Evolutionary conservation across 2,797 vertebrate species (phyloP).

Genomic region (Tragelaphus oryx): DNA sequence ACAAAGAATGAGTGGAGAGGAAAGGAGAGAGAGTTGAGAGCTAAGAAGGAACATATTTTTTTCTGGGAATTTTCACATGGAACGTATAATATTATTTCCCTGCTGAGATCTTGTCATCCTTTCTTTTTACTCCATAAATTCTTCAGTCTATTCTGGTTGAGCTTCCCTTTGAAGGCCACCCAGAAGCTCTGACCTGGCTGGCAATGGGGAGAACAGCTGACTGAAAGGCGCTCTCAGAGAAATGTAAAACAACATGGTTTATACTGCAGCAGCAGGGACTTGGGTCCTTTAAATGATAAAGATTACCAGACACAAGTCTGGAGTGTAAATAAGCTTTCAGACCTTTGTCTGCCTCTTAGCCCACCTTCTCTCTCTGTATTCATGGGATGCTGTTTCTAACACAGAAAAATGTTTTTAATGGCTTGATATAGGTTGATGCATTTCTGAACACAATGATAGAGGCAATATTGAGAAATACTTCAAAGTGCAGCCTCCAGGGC

Average conservation of each 20-base stretch:
- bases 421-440: background rate
- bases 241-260: background rate
- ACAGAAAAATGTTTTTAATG: background rate
- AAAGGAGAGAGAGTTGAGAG: background rate
- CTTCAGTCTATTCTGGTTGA: background rate
- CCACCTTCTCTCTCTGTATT: conserved; percentile 1
- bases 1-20: background rate
- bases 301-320: background rate
- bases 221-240: background rate
- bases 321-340: conserved; percentile 19
- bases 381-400: background rate
- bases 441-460: background rate
- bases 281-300: background rate
- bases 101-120: conserved; percentile 33
- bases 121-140: conserved; percentile 35
- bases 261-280: background rate
- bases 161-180: conserved; percentile 27
- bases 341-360: background rate
- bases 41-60: background rate
- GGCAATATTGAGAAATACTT: background rate
- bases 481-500: background rate
- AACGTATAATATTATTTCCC: conserved; percentile 23
- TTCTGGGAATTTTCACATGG: background rate
- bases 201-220: background rate
- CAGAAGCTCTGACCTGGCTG: conserved; percentile 13